A percentile compares a stretch with the other conserved stretches of the same genome.
Evolutionary conservation across 2,113 vertebrate species (phyloP).

Genomic region (Strigops habroptila): DNA sequence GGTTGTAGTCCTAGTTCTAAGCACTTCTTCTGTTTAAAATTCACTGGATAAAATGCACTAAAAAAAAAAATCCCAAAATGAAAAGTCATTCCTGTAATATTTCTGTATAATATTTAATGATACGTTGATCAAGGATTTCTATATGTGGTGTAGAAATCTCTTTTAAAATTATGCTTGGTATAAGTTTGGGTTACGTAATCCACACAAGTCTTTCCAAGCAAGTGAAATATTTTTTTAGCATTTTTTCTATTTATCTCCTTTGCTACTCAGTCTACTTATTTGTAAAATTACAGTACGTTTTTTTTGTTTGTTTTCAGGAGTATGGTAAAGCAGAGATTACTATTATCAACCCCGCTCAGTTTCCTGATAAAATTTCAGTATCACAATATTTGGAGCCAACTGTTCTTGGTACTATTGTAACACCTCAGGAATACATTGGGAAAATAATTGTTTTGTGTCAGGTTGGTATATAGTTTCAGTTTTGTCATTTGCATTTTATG

Average conservation of each 20-base stretch:
- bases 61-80: not conserved
- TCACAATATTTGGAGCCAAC: constrained; percentile 90
- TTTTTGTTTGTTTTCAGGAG: constrained; percentile 73
- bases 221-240: not conserved
- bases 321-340: constrained; percentile 84
- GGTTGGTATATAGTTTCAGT: constrained; percentile 73
- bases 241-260: not conserved
- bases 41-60: not conserved
- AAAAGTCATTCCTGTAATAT: not conserved
- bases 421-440: constrained; percentile 85
- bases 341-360: constrained; percentile 90
- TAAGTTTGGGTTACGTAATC: not conserved
- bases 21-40: not conserved
- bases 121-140: not conserved
- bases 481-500: not conserved
- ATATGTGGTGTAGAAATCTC: not conserved
- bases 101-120: not conserved
- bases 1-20: not conserved
- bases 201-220: not conserved
- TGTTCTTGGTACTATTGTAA: constrained; percentile 89
- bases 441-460: constrained; percentile 90
- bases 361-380: constrained; percentile 86
- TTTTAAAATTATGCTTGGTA: not conserved
- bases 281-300: not conserved
- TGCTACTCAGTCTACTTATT: not conserved